phyloP scores from a whole-genome alignment of 2,888 invertebrate genomes.

The Tetranychus truncatus region DNA sequence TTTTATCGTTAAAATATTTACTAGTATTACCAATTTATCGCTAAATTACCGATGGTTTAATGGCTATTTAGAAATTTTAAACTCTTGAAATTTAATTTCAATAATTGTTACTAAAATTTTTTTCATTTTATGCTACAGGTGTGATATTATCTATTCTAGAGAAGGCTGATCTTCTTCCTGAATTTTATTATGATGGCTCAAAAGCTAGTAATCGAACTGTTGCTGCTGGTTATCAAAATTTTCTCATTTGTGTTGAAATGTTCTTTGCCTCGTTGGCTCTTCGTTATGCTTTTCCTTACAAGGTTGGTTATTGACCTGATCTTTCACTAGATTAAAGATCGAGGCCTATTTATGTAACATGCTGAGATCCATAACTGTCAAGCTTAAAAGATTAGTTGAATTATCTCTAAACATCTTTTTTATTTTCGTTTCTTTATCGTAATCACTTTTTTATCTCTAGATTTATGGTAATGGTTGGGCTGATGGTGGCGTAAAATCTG shows the following conservation, averaged over 20 bases:
- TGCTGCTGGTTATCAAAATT: slow-evolving; percentile 98
- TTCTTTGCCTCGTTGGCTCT: slow-evolving; percentile 87
- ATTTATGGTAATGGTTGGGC: slow-evolving; percentile 59
- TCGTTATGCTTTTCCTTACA: slow-evolving; percentile 77
- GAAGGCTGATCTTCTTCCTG: slow-evolving; percentile 77
- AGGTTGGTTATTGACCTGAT: slow-evolving; percentile 12
- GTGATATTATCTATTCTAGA: slow-evolving; percentile 89
- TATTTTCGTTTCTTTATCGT: too few relatives aligned
- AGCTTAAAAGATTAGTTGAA: too few relatives aligned
- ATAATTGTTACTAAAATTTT: too few relatives aligned
- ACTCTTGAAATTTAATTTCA: too few relatives aligned
- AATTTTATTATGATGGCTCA: slow-evolving; percentile 17
- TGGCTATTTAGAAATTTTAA: too few relatives aligned
- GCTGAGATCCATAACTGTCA: too few relatives aligned
- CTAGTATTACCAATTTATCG: not conserved
- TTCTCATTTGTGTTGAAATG: slow-evolving; percentile 98
- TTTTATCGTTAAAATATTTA: not conserved
- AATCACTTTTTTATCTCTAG: slow-evolving; percentile 31
- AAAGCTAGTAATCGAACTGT: slow-evolving; percentile 57
- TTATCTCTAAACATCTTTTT: too few relatives aligned
- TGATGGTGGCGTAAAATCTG: slow-evolving; percentile 69
- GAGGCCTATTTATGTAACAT: too few relatives aligned
- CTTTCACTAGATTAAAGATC: not conserved
- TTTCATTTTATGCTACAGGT: slow-evolving; percentile 41
- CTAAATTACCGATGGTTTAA: too few relatives aligned